Evolutionary conservation across 2,888 invertebrate species (phyloP).

Genomic region (Ferrisia virgata): DNA sequence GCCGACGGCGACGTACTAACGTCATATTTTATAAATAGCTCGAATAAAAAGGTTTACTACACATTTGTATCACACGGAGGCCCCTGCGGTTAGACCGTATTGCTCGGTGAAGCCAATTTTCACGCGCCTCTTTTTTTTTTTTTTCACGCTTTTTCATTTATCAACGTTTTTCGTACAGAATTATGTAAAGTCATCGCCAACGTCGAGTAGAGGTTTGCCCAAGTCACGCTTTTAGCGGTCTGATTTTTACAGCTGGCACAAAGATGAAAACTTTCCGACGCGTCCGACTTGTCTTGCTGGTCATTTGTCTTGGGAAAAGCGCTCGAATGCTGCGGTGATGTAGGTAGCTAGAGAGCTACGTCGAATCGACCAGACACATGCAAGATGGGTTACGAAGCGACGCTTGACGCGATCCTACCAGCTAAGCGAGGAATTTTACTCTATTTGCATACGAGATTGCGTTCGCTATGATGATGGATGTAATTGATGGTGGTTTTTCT

Average conservation of each 20-base stretch:
- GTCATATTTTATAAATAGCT: slow-evolving; percentile 7
- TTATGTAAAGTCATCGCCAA: background rate
- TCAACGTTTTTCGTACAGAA: background rate
- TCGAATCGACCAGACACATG: background rate
- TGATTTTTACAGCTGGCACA: background rate
- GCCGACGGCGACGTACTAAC: background rate
- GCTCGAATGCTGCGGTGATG: background rate
- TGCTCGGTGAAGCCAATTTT: background rate
- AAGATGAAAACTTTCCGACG: background rate
- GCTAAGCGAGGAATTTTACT: background rate
- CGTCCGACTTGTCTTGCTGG: background rate
- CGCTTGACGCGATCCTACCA: too few relatives aligned
- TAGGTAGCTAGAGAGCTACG: too few relatives aligned
- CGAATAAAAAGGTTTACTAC: slow-evolving; percentile 6
- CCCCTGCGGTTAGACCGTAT: slow-evolving; percentile 1
- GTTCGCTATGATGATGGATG: background rate
- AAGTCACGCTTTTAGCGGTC: background rate
- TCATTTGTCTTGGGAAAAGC: background rate
- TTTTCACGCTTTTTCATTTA: background rate
- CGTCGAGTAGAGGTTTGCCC: background rate
- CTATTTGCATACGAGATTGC: background rate
- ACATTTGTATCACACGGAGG: background rate
- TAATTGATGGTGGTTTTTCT: background rate
- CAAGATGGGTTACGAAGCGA: background rate
- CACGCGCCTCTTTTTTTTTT: background rate